Evolutionary conservation across 2,888 invertebrate species (phyloP).

Genomic region (Ernsta delagoae): DNA sequence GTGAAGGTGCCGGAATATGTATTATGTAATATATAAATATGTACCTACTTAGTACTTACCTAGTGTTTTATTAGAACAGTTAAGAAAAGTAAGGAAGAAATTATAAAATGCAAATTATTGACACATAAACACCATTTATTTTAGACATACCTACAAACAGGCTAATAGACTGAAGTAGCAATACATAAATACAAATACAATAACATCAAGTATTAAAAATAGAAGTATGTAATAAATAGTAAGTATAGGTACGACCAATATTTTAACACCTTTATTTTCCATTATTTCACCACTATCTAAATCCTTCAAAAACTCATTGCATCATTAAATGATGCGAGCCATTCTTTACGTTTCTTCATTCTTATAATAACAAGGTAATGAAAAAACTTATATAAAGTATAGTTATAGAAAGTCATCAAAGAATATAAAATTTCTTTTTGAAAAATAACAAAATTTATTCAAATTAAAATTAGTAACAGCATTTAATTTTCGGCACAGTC

Average conservation of each 20-base stretch:
- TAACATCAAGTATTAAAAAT: conserved; percentile 12
- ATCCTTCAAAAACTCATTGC: conserved; percentile 25
- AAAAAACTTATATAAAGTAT: too few species aligned
- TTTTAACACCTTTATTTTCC: conserved; percentile 11
- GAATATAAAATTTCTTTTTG: background rate
- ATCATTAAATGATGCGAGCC: conserved; percentile 27
- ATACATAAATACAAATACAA: conserved; percentile 30
- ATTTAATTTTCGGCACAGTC: conserved; percentile 8
- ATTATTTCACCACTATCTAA: conserved; percentile 8
- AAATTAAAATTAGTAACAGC: background rate
- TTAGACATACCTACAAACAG: conserved; percentile 42
- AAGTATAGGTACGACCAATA: conserved; percentile 19
- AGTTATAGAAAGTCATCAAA: background rate
- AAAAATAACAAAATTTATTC: background rate
- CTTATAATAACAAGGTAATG: background rate
- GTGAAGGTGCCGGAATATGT: too few species aligned
- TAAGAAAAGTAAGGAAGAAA: too few species aligned
- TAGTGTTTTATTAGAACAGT: too few species aligned
- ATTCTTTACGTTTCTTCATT: background rate
- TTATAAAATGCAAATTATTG: background rate
- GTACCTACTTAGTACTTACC: too few species aligned
- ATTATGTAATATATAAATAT: too few species aligned
- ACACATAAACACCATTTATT: conserved; percentile 50
- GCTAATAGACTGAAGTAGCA: conserved; percentile 42
- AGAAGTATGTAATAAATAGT: conserved; percentile 16